Percentiles rank a stretch among this genome's conserved stretches.
These are phyloP conservation scores for Nomada flava DNA, from an alignment of 2,888 invertebrate species.

Conservation along the genomic window DNA sequence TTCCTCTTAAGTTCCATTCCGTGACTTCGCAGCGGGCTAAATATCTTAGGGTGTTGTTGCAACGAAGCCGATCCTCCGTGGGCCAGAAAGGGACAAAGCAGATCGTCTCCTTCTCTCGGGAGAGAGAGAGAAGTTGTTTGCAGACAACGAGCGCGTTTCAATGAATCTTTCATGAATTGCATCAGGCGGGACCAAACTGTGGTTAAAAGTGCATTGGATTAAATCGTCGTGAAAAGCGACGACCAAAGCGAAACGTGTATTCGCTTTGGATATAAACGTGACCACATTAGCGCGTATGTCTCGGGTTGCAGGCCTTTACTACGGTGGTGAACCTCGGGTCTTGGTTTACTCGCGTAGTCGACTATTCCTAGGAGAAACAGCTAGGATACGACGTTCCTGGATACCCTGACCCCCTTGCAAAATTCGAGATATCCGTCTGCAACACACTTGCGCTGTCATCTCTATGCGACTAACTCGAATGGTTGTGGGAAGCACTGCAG, in stretches of 20 bases:
- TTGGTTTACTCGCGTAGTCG: conserved; percentile 30
- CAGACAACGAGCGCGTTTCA: background rate
- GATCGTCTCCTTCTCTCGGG: background rate
- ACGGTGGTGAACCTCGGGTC: conserved; percentile 64
- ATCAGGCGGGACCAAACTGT: too few relatives aligned
- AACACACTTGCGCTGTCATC: conserved; percentile 63
- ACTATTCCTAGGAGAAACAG: conserved; percentile 50
- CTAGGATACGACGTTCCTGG: conserved; percentile 68
- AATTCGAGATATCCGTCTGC: conserved; percentile 74
- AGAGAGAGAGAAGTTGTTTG: background rate
- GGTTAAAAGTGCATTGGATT: conserved; percentile 33
- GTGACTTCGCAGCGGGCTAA: conserved; percentile 10
- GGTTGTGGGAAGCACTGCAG: conserved; percentile 64
- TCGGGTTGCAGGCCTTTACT: conserved; percentile 49
- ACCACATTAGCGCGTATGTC: conserved; percentile 61
- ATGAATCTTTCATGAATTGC: conserved; percentile 19
- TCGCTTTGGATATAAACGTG: conserved; percentile 42
- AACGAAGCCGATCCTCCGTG: conserved; percentile 13
- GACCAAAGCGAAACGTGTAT: conserved; percentile 46
- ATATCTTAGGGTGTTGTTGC: conserved; percentile 29
- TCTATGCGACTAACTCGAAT: conserved; percentile 57
- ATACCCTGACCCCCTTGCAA: conserved; percentile 75
- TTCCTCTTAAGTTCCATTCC: conserved; percentile 34
- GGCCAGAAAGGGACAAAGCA: background rate
- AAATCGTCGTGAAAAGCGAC: conserved; percentile 25